Base-by-base conservation (phyloP, 2,113 vertebrate genomes). In the Cyrtonyx montezumae region DNA sequence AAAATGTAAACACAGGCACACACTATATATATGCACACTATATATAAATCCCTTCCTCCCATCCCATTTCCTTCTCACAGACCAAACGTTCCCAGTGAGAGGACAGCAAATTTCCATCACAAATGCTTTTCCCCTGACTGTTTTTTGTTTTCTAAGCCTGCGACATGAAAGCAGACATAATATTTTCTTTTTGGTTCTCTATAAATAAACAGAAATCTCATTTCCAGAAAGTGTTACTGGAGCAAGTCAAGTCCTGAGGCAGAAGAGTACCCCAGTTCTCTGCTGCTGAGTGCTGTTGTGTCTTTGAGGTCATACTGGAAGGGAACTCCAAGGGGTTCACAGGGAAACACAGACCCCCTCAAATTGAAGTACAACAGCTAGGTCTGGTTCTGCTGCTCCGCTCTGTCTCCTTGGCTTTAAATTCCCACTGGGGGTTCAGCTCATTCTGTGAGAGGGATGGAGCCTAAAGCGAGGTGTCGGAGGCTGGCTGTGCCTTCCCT, bases 121-220 rank as follows among this genome's bases (percentile, higher is more conserved):
- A 84, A 92, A 90, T 92, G 69, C 63, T 87, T 89, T 94, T 87
- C 71, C 71, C 45, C 78, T 83, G 71, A 65, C 77, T 84, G 81
- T 46, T 93, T 86, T 88, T 86, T 88, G 77, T 95, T 95, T 94
- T 90, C 34, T 22, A 81, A 94, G 79, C 61, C 56, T 74, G 55
- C 16, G 68, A 69, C 68, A 70, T 80, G 82, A 91, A 90, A 96
- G 81, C 17, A 87, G 88, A 65, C 88, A 48, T 74, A 93, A 70
- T 93, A 94, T 94, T 95, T 94, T 93, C 78, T 66, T 90, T 91
- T 92, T 81, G 48, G 23, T 55, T 92, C 20, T 59, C 82, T 84
- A 77, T 77, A 95, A 95, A 90, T 90, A 87, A 90, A 94, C 30
- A 91, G 69, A 93, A 88, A 82, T 65, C 69, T 84, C 42, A 61